These are phyloP conservation scores for Acrocephalus arundinaceus DNA, from an alignment of 2,113 vertebrate genomes.

Conservation along the genomic window DNA sequence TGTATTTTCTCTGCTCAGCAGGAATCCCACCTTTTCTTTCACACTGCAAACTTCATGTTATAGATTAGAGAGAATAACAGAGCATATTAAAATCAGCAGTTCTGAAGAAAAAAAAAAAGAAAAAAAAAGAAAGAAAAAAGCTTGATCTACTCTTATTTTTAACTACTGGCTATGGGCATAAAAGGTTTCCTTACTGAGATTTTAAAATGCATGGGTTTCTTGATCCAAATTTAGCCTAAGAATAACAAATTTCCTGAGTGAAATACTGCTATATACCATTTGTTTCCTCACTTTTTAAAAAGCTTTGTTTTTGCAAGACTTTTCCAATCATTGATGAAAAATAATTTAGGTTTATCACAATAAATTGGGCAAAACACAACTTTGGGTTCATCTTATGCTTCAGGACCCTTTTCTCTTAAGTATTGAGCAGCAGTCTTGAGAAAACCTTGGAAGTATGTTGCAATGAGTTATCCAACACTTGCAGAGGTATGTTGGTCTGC, in stretches of 20 bases:
- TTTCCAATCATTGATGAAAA: neutral
- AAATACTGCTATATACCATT: neutral
- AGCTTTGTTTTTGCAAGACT: neutral
- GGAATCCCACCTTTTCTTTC: neutral
- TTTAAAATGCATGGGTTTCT: neutral
- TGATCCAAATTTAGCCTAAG: neutral
- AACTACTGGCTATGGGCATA: neutral
- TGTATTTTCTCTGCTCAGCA: neutral
- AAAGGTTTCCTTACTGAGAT: neutral
- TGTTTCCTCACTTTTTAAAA: neutral
- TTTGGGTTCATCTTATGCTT: neutral
- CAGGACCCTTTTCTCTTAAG: neutral
- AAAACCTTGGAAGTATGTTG: neutral
- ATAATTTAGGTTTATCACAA: neutral
- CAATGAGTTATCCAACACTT: neutral
- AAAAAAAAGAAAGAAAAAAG: neutral
- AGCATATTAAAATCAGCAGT: neutral
- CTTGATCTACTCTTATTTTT: neutral
- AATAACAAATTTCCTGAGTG: neutral
- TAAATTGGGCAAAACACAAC: neutral
- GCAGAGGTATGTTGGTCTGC: neutral
- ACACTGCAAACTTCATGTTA: neutral
- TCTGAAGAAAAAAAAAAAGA: neutral
- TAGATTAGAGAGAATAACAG: neutral
- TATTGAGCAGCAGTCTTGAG: neutral